Evolutionary conservation across 2,888 invertebrate species (phyloP), one percentile per base, ranked within the genome.

Genomic region (Volucella inanis): DNA sequence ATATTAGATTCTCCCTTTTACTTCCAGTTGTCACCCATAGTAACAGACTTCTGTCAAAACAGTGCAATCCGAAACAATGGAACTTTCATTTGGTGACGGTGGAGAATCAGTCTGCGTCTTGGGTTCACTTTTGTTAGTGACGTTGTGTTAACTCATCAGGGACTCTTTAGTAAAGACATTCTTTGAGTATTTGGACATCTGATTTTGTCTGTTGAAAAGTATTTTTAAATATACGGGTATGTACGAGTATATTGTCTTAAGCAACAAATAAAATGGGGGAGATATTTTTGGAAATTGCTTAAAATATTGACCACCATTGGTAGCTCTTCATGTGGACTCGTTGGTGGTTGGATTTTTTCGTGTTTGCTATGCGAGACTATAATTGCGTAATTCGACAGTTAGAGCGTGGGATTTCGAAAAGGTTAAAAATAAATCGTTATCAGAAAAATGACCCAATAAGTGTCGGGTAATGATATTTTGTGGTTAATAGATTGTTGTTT

Each of bases 1-100:
- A 59, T 54, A 47, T 38, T 47, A 50, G 54, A 12, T 14, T 47
- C 14, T 79, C 64, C n/a, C 45, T 71, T 52, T 45, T 22, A 22
- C 15, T 79, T 83, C 74, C 61, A 68, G n/a, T 55, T n/a, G 55
- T 39, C 2, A 62, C 38, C 85, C 81, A 85, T 81, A 72, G 68
- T 18, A 81, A 85, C 85, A 8, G 45, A 12, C 22, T 2, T 49
- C 39, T 47, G 64, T 45, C 85, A 81, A 81, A 72, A 78, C 82
- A 77, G 1, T 38, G 52, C 8, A 3, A 18, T 31, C 45, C 12
- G 11, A 45, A 65, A 52, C 31, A 38, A 15, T 39, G 22, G 9
- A 22, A 10, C 57, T 12, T 8, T 12, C 39, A 8, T 49, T 18
- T 38, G 31, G 22, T 61, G 61, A 67, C 72, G 62, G 49, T 10